Evolutionary conservation across 1,140 invertebrate species (phyloP).

Genomic region (Druon quercuslanigerum): DNA sequence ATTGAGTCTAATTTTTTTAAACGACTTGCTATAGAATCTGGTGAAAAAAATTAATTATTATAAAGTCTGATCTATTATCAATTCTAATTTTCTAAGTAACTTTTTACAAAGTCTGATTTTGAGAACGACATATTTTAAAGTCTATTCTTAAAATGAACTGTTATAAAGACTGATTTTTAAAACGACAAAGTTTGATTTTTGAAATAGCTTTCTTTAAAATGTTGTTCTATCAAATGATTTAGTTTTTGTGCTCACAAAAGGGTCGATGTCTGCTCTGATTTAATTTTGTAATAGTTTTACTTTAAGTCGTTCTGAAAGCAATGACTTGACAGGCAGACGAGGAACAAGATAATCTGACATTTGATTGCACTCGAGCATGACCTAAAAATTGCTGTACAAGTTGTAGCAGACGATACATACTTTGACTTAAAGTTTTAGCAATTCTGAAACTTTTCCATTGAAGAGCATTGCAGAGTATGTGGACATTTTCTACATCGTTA

Average conservation of each 20-base stretch:
- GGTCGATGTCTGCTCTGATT: background rate
- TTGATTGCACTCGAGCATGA: background rate
- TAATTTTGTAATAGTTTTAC: background rate
- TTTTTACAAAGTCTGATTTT: too few species aligned
- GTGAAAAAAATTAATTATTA: too few species aligned
- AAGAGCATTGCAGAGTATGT: background rate
- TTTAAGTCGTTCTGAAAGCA: background rate
- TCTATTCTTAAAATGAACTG: too few species aligned
- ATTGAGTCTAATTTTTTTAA: too few species aligned
- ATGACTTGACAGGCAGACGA: constrained; percentile 2
- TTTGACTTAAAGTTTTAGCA: background rate
- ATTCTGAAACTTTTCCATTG: background rate
- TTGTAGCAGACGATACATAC: background rate
- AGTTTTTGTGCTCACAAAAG: background rate
- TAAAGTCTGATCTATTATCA: too few species aligned
- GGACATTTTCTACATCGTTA: background rate
- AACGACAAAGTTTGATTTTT: too few species aligned
- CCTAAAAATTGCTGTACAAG: constrained; percentile 5
- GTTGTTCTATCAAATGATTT: too few species aligned
- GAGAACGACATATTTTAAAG: too few species aligned
- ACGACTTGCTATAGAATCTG: too few species aligned
- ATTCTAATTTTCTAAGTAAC: too few species aligned
- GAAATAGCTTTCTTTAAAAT: too few species aligned
- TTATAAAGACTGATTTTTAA: too few species aligned
- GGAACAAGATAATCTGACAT: constrained; percentile 15